These are phyloP conservation scores for Glaucopsyche alexis DNA, from an alignment of 2,888 invertebrate genomes.

Conservation along the genomic window DNA sequence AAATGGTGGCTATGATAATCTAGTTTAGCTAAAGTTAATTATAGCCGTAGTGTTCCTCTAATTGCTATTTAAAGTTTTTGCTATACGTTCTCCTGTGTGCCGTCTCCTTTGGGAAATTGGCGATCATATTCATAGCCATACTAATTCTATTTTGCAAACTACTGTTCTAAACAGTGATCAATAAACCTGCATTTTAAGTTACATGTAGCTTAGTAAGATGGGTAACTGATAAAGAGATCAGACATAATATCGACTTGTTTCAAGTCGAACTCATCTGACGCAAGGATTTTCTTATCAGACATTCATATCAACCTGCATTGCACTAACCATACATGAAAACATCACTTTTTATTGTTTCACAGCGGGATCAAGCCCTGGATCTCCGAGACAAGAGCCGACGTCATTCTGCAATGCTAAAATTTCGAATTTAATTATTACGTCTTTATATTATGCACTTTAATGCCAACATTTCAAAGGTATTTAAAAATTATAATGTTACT, in stretches of 20 bases:
- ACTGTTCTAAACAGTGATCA: too few species aligned
- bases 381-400: neutral
- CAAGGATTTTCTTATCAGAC: constrained; percentile 9
- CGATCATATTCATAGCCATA: too few species aligned
- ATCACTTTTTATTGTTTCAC: constrained; percentile 18
- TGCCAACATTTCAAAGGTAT: too few species aligned
- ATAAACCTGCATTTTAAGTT: neutral
- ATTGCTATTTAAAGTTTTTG: too few species aligned
- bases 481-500: too few species aligned
- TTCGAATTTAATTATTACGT: too few species aligned
- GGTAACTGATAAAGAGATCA: neutral
- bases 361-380: neutral
- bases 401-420: neutral
- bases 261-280: constrained; percentile 17
- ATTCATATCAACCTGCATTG: neutral
- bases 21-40: too few species aligned
- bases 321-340: constrained; percentile 17
- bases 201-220: neutral
- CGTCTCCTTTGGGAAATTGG: too few species aligned
- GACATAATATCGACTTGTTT: neutral
- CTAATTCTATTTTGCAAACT: too few species aligned
- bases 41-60: too few species aligned
- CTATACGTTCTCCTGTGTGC: too few species aligned
- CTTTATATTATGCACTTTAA: too few species aligned
- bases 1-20: neutral